Conservation (phyloP, 2,797 vertebrate species). For the Aulostomus chinensis region DNA sequence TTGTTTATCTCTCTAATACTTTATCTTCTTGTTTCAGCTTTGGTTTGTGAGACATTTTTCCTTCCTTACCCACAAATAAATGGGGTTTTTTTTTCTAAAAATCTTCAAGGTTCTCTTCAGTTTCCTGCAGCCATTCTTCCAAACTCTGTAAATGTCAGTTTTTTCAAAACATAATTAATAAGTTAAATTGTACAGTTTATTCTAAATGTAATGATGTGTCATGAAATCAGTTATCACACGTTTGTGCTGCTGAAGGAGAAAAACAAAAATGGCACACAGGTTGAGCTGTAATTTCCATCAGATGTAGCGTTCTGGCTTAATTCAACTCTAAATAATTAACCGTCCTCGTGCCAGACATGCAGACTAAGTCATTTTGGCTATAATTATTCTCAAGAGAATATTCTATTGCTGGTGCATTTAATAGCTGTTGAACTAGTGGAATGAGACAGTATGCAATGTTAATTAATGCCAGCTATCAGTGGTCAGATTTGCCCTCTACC, state of each 20-base stretch:
- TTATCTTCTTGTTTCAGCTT: conserved; percentile 15
- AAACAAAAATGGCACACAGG: conserved; percentile 54
- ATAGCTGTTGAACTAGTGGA: conserved; percentile 59
- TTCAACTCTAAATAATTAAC: conserved; percentile 73
- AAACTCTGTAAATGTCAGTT: conserved; percentile 35
- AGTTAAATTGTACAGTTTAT: no score
- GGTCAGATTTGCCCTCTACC: conserved; percentile 60
- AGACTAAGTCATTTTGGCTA: conserved; percentile 62
- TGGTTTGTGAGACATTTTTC: conserved; percentile 8
- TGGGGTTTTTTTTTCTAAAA: no score
- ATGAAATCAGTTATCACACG: no score
- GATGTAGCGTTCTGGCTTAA: conserved; percentile 57
- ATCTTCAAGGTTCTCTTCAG: no score
- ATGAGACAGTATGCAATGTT: conserved; percentile 67
- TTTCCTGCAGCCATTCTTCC: conserved; percentile 3
- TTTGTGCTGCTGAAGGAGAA: conserved; percentile 23
- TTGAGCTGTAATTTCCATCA: conserved; percentile 53
- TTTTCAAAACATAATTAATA: no score
- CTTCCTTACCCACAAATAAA: background rate
- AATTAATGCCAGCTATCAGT: conserved; percentile 74
- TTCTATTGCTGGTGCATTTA: conserved; percentile 65
- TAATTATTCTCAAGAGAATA: conserved; percentile 72
- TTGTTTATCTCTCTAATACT: conserved; percentile 18
- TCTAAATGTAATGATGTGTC: no score
- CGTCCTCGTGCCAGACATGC: conserved; percentile 48